Percentiles rank a stretch among this genome's conserved stretches.
phyloP scores from a whole-genome alignment of 2,797 vertebrate species.

The Falco peregrinus region DNA sequence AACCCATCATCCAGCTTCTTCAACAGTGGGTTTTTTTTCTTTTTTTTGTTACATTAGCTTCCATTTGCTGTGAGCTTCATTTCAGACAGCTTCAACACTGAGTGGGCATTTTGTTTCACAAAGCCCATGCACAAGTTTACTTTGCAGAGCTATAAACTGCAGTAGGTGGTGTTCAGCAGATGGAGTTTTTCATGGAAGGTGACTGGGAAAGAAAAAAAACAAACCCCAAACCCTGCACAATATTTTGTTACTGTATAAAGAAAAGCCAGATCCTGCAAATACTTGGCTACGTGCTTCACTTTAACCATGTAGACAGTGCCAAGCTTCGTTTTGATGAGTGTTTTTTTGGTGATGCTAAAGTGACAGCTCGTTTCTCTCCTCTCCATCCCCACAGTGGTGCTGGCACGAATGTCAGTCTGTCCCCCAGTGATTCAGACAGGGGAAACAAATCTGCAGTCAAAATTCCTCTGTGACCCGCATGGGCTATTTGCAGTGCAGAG shows the following conservation, averaged over 20 bases:
- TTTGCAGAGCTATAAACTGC: background rate
- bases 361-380: background rate
- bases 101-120: constrained; percentile 21
- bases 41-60: background rate
- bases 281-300: background rate
- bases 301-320: background rate
- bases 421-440: background rate
- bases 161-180: constrained; percentile 52
- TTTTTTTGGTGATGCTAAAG: background rate
- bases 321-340: background rate
- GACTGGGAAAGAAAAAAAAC: background rate
- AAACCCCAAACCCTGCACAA: background rate
- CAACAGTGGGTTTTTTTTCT: background rate
- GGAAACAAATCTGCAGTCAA: background rate
- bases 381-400: background rate
- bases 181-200: constrained; percentile 32
- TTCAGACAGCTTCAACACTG: background rate
- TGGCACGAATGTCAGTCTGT: background rate
- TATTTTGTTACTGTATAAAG: constrained; percentile 43
- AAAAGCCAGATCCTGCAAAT: constrained; percentile 31
- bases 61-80: constrained; percentile 61
- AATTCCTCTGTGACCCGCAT: background rate
- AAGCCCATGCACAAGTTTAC: background rate
- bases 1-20: background rate
- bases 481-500: background rate